Conservation (phyloP, 2,113 vertebrate genomes). For the Stegostoma tigrinum region DNA sequence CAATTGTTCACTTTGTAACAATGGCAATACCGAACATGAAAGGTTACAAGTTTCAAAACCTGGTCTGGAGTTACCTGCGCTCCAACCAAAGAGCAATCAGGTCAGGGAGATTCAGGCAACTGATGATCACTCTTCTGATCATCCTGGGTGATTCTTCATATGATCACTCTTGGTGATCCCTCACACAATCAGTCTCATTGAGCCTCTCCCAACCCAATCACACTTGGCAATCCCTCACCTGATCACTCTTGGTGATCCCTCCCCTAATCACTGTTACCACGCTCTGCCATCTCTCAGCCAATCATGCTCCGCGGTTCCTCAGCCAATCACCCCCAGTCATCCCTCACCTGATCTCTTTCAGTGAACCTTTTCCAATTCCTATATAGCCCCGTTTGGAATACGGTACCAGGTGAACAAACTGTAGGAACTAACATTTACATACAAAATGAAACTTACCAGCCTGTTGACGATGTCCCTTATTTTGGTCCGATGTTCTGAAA, state of each 20-base stretch:
- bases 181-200: background rate
- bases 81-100: background rate
- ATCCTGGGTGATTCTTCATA: background rate
- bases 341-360: background rate
- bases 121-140: background rate
- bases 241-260: background rate
- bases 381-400: background rate
- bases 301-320: background rate
- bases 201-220: background rate
- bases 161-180: background rate
- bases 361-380: background rate
- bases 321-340: background rate
- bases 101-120: background rate
- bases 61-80: background rate
- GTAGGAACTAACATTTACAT: background rate
- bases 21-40: background rate
- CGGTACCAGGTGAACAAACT: background rate
- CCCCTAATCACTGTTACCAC: background rate
- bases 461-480: background rate
- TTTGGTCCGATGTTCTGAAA: constrained; percentile 25
- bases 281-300: background rate
- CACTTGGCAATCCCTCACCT: background rate
- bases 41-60: too few species aligned
- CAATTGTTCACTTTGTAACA: background rate
- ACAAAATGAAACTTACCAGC: constrained; percentile 1